A percentile compares a stretch with the other conserved stretches of the same genome.
Evolutionary conservation across 2,797 vertebrate genomes (phyloP).

Genomic region (Hydrophis major): DNA sequence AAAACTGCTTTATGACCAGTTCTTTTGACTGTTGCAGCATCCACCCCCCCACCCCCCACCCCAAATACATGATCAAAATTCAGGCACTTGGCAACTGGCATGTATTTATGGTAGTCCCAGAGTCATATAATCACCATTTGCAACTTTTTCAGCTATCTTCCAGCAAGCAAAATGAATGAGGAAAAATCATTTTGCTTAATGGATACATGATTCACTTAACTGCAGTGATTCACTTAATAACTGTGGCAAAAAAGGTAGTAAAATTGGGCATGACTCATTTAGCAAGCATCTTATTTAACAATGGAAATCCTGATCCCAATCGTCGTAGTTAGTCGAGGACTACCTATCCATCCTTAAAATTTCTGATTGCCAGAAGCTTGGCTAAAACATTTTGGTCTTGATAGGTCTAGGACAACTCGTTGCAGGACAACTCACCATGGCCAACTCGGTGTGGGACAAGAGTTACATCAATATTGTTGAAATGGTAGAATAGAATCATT

Average conservation of each 20-base stretch:
- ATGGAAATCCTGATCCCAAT: neutral
- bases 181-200: neutral
- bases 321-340: neutral
- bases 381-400: neutral
- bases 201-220: neutral
- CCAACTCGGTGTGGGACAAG: neutral
- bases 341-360: neutral
- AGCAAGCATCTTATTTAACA: neutral
- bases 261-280: neutral
- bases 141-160: neutral
- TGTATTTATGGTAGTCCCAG: neutral
- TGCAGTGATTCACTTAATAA: neutral
- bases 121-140: neutral
- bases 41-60: too few species aligned
- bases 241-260: neutral
- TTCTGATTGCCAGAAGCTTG: neutral
- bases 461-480: neutral
- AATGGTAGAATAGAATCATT: neutral
- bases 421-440: neutral
- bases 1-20: neutral
- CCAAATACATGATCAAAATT: neutral
- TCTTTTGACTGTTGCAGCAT: neutral
- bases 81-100: neutral
- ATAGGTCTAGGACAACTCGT: neutral
- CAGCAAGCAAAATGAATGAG: slow-evolving; percentile 8